These are phyloP conservation scores for Nasonia oneida DNA, from an alignment of 2,888 invertebrate species.

Conservation along the genomic window DNA sequence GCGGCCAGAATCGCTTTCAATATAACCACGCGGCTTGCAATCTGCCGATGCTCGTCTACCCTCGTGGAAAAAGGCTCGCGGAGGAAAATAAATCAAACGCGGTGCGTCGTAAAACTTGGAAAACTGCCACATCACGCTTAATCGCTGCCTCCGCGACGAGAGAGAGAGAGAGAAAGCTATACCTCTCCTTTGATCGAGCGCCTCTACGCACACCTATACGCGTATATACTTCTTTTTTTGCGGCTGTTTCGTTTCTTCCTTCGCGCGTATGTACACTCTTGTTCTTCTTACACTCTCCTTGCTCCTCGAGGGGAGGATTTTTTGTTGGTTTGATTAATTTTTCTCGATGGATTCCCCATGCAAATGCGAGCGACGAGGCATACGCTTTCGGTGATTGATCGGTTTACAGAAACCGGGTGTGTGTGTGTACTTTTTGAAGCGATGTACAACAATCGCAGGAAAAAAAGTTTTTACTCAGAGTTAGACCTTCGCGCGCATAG, in stretches of 20 bases:
- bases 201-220: background rate
- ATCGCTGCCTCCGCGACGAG: conserved; percentile 44
- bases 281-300: background rate
- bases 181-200: conserved; percentile 57
- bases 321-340: conserved; percentile 49
- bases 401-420: background rate
- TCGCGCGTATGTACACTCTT: conserved; percentile 39
- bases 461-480: background rate
- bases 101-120: conserved; percentile 59
- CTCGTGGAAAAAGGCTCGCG: background rate
- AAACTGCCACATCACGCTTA: conserved; percentile 63
- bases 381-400: conserved; percentile 27
- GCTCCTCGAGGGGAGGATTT: background rate
- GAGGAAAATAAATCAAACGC: conserved; percentile 56
- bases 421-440: background rate
- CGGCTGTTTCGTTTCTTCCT: conserved; percentile 2
- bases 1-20: conserved; percentile 48
- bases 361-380: background rate
- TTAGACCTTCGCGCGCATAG: background rate
- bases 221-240: background rate
- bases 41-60: conserved; percentile 26
- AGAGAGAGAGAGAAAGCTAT: background rate
- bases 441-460: background rate
- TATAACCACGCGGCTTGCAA: conserved; percentile 30
- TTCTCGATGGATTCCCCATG: conserved; percentile 48